Percentiles rank a stretch among this genome's conserved stretches.
These are phyloP conservation scores for Panthera uncia DNA, from an alignment of 2,113 vertebrate species.

Conservation along the genomic window DNA sequence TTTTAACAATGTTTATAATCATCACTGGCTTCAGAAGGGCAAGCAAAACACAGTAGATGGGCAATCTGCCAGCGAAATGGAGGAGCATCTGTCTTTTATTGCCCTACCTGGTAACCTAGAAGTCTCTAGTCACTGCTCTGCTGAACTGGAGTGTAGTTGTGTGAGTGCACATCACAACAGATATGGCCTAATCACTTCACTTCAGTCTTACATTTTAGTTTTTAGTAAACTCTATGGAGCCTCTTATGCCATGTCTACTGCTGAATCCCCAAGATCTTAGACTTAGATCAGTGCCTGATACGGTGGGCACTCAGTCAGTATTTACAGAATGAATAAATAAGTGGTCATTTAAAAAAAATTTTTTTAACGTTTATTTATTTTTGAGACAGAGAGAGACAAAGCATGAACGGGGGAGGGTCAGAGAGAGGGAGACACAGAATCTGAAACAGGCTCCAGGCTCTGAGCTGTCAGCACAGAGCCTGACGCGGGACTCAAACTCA, in stretches of 20 bases:
- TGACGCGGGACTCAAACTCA: too few species aligned
- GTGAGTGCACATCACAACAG: not conserved
- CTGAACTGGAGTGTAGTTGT: not conserved
- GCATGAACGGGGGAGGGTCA: too few species aligned
- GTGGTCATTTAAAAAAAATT: not conserved
- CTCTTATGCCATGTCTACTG: not conserved
- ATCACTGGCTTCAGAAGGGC: not conserved
- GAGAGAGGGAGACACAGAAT: too few species aligned
- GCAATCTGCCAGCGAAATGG: not conserved
- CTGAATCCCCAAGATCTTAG: not conserved
- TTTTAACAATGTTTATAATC: not conserved
- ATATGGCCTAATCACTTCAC: not conserved
- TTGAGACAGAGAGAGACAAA: too few species aligned
- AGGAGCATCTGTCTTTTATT: not conserved
- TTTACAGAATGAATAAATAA: not conserved
- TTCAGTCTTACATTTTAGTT: not conserved
- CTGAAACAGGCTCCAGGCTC: too few species aligned
- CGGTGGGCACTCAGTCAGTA: not conserved
- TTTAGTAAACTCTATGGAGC: not conserved
- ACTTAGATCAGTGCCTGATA: not conserved
- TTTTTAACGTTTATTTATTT: too few species aligned
- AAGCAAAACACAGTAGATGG: not conserved
- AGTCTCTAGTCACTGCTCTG: not conserved
- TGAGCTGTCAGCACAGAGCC: too few species aligned
- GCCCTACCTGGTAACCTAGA: not conserved